Percentiles rank a stretch among this genome's conserved stretches.
Evolutionary conservation across 2,797 vertebrate species (phyloP).

Genomic region (Amazonetta brasiliensis): DNA sequence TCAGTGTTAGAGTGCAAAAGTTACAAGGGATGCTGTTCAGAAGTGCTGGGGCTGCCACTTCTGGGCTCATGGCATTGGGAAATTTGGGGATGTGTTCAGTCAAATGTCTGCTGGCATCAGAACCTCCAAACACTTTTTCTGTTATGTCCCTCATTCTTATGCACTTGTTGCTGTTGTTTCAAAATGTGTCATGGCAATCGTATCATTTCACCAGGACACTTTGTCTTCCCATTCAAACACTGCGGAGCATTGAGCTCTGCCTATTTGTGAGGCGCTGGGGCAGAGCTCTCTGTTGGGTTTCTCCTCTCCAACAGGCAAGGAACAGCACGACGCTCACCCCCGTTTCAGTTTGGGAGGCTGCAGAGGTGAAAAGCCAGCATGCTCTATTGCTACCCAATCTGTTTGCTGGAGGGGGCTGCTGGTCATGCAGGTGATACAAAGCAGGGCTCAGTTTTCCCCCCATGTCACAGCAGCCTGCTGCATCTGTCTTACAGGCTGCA

Average conservation of each 20-base stretch:
- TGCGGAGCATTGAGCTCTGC: not conserved
- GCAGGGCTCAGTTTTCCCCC: fast-evolving
- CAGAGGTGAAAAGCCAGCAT: not conserved
- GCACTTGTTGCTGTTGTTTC: not conserved
- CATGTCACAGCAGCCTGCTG: not conserved
- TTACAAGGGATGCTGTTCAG: not conserved
- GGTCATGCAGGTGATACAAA: not conserved
- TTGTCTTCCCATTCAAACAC: not conserved
- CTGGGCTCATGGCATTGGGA: not conserved
- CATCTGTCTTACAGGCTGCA: not conserved
- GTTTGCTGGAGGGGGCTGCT: not conserved
- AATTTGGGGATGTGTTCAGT: not conserved
- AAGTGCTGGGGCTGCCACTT: not conserved
- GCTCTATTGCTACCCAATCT: not conserved
- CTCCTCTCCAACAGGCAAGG: not conserved
- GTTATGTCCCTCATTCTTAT: not conserved
- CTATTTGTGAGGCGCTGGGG: fast-evolving
- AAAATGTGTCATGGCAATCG: not conserved
- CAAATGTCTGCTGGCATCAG: not conserved
- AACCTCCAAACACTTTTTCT: not conserved
- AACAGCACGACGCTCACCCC: not conserved
- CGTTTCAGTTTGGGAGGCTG: not conserved
- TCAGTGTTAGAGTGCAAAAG: not conserved
- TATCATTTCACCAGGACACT: not conserved
- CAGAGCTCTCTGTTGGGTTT: not conserved